Percentiles rank a stretch among this genome's conserved stretches.
Evolutionary conservation across 2,113 vertebrate genomes (phyloP).

Genomic region (Uropsilus gracilis): DNA sequence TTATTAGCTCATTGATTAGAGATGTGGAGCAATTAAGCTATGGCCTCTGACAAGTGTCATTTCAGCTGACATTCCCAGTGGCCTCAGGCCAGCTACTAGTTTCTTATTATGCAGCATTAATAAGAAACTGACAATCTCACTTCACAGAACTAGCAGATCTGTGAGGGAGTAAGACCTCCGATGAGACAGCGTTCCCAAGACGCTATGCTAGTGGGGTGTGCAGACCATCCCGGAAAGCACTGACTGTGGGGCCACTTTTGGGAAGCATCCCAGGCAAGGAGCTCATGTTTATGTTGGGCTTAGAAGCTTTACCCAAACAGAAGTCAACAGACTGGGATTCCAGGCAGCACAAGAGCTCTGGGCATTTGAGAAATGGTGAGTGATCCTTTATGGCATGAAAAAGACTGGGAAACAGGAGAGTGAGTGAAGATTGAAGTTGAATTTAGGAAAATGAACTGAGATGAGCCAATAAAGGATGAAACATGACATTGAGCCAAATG

Average conservation of each 20-base stretch:
- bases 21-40: neutral
- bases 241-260: neutral
- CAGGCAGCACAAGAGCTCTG: neutral
- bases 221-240: neutral
- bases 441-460: neutral
- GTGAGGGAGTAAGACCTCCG: neutral
- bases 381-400: neutral
- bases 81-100: neutral
- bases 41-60: neutral
- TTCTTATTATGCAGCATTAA: neutral
- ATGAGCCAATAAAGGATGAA: neutral
- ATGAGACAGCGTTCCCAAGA: neutral
- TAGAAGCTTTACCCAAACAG: neutral
- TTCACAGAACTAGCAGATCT: neutral
- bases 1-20: neutral
- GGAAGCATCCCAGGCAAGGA: neutral
- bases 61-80: neutral
- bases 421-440: neutral
- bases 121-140: neutral
- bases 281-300: neutral
- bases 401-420: neutral
- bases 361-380: neutral
- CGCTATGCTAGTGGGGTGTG: too few species aligned
- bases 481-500: neutral
- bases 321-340: neutral